Evolutionary conservation across 35 echinoderm and acorn worm species (phyloP).

Genomic region (Diadema setosum): DNA sequence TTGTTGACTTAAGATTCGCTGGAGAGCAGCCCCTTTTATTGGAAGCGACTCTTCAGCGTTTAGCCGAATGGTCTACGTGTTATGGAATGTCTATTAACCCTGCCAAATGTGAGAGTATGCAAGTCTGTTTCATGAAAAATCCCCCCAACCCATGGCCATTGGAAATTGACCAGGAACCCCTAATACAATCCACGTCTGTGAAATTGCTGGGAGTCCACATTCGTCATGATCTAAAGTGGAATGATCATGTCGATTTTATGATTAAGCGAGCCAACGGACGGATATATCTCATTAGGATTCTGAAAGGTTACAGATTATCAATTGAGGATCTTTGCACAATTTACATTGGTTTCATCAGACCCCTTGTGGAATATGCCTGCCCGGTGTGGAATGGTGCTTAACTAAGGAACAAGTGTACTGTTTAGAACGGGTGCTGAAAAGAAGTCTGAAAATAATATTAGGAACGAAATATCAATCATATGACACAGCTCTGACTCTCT

Average conservation of each 20-base stretch:
- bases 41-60: not conserved
- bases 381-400: not conserved
- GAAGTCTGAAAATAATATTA: too few species aligned
- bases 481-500: too few species aligned
- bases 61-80: not conserved
- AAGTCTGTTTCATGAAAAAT: slow-evolving; percentile 22
- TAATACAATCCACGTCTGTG: not conserved
- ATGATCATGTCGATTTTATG: not conserved
- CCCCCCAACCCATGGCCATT: not conserved
- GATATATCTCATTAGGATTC: not conserved
- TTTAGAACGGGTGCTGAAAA: too few species aligned
- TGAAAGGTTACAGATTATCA: not conserved
- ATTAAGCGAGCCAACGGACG: slow-evolving; percentile 5
- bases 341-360: not conserved
- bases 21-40: not conserved
- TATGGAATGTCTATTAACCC: slow-evolving; percentile 48
- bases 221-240: slow-evolving; percentile 1
- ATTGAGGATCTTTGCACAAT: not conserved
- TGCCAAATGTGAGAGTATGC: slow-evolving; percentile 31
- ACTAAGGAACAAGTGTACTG: not conserved
- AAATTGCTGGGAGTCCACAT: not conserved
- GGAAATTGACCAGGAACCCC: not conserved
- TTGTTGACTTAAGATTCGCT: slow-evolving; percentile 21
- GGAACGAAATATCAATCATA: too few species aligned
- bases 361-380: not conserved